Evolutionary conservation across 2,797 vertebrate genomes (phyloP).

Genomic region (Lemur catta): DNA sequence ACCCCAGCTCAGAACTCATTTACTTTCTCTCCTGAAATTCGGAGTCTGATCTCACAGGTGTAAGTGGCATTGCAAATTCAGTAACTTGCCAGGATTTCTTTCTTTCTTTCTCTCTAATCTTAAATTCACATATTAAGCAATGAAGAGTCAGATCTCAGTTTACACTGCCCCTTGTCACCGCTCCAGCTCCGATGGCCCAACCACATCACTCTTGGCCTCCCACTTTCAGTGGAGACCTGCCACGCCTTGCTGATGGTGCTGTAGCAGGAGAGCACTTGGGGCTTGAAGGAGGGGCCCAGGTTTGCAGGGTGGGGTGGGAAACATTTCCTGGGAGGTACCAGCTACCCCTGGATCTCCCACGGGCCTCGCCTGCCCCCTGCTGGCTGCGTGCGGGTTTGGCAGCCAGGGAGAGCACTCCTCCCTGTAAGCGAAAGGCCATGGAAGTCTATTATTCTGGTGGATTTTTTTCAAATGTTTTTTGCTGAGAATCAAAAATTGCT

Average conservation of each 20-base stretch:
- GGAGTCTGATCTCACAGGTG: neutral
- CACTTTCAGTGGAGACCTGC: neutral
- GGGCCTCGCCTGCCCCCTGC: constrained; percentile 29
- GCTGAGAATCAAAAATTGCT: neutral
- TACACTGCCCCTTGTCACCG: neutral
- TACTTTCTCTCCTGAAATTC: neutral
- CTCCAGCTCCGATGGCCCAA: neutral
- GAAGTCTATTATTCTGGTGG: neutral
- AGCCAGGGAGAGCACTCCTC: neutral
- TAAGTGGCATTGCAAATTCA: neutral
- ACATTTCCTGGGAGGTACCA: neutral
- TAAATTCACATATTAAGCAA: neutral
- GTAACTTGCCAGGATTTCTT: neutral
- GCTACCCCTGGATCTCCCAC: rapidly evolving
- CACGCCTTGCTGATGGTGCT: too few species aligned
- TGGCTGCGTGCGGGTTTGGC: neutral
- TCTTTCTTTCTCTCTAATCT: neutral
- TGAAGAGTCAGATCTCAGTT: neutral
- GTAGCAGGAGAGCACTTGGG: neutral
- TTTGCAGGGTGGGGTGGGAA: too few species aligned
- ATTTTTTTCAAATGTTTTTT: neutral
- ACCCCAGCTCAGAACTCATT: neutral
- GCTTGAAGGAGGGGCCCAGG: too few species aligned
- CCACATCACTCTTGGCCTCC: neutral
- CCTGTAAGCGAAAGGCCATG: neutral